Evolutionary conservation across 2,113 vertebrate species (phyloP), one percentile per base, ranked within the genome.

Genomic region (Chaetodon trifascialis): DNA sequence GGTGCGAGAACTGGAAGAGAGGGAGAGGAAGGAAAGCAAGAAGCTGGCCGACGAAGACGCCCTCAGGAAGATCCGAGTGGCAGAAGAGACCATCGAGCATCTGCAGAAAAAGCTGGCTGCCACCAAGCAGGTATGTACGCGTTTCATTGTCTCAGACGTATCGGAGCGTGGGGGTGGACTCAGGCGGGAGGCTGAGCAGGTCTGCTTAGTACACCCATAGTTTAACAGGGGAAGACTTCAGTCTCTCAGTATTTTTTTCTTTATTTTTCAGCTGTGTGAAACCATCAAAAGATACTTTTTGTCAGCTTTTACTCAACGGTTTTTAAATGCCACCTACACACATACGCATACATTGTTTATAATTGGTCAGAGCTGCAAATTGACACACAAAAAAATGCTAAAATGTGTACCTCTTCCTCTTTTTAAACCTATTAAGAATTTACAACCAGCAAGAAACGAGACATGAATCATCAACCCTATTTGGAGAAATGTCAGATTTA

Each of bases 1-100:
- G 0, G 96, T 97, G 34, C 95, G 97, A 67, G 97, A 97, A 58
- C 87, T 98, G 51, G 97, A 98, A 86, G 97, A 98, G 88, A 95
- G 97, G 55, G 97, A 98, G 85, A 95, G 94, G 74, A 96, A 96
- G 60, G 97, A 98, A 84, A 97, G 97, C 93, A 98, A 98, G 93
- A 98, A 98, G 88, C 94, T 98, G 72, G 97, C 97, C 0, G 97
- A 98, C 11, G 97, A 98, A 88, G 97, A 98, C 12, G 97, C 97
- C 7, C 93, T 98, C 47, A 92, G 97, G 80, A 97, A 97, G 88
- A 97, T 98, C 60, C 93, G 96, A 34, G 93, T 97, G 73, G 97
- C 97, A 0, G 97, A 98, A 74, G 97, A 98, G 76, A 97, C 97
- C 66, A 98, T 98, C 0, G 97, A 98, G 67, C 97, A 98, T 73